phyloP scores from a whole-genome alignment of 2,113 vertebrate genomes.

The Hemicordylus capensis region DNA sequence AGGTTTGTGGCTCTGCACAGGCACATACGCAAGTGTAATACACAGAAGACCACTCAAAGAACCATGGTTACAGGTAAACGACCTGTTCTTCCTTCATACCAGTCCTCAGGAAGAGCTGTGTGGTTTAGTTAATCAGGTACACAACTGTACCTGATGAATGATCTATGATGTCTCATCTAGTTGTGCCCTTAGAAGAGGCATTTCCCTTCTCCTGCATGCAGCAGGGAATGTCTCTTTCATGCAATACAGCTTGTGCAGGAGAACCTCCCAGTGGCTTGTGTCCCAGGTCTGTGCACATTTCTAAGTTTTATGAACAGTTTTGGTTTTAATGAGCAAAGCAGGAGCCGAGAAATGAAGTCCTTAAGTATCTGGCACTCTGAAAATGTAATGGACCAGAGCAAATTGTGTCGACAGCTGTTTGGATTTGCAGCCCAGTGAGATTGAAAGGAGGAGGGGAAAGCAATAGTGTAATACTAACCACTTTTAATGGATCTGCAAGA shows the following conservation, averaged over 20 bases:
- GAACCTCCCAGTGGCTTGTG: neutral
- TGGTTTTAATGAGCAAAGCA: constrained; percentile 18
- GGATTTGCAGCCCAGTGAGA: neutral
- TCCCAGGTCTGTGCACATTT: too few relatives aligned
- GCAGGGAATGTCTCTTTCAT: neutral
- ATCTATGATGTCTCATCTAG: too few relatives aligned
- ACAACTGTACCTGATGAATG: too few relatives aligned
- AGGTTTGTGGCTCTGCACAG: too few relatives aligned
- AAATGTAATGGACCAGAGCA: neutral
- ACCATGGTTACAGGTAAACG: too few relatives aligned
- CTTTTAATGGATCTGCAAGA: neutral
- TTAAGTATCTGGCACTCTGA: fast-evolving
- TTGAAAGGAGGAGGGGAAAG: neutral
- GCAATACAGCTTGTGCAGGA: neutral
- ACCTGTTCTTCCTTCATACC: too few relatives aligned
- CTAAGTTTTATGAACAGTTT: neutral
- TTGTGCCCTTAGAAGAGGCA: too few relatives aligned
- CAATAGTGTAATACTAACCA: neutral
- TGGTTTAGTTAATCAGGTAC: too few relatives aligned
- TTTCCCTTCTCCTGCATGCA: neutral
- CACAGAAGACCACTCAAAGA: too few relatives aligned
- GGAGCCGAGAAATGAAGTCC: constrained; percentile 4
- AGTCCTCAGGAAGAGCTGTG: too few relatives aligned
- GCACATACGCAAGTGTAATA: too few relatives aligned
- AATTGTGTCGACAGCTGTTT: neutral